Evolutionary conservation across 2,113 vertebrate genomes (phyloP).

Genomic region (Charadrius vociferus): DNA sequence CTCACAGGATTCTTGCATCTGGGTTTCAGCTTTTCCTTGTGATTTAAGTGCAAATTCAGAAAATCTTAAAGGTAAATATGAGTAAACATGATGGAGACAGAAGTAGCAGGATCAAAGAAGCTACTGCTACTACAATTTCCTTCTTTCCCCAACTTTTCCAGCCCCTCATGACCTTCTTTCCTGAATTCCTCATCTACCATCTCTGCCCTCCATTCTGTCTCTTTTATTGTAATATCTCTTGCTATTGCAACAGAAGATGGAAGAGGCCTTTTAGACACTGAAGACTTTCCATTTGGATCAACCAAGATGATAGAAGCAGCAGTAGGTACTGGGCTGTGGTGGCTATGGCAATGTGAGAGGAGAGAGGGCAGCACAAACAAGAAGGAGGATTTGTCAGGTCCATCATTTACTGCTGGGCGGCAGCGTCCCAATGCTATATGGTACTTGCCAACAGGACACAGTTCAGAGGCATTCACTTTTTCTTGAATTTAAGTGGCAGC

Average conservation of each 20-base stretch:
- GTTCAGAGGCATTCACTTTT: not conserved
- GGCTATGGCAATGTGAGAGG: not conserved
- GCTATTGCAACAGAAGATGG: not conserved
- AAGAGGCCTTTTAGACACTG: not conserved
- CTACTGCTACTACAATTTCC: not conserved
- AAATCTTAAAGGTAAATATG: not conserved
- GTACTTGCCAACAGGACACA: not conserved
- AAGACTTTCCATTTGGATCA: not conserved
- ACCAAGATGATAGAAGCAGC: not conserved
- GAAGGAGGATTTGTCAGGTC: not conserved
- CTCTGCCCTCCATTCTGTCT: not conserved
- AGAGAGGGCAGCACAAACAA: not conserved
- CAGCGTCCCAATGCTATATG: accelerated
- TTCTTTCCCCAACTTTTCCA: not conserved
- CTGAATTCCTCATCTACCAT: not conserved
- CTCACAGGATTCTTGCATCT: not conserved
- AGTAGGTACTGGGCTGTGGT: not conserved
- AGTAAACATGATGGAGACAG: not conserved
- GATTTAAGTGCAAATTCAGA: not conserved
- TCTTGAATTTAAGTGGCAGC: not conserved
- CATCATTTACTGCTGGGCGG: not conserved
- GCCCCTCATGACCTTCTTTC: not conserved
- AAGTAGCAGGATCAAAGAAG: not conserved
- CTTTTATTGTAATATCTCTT: not conserved
- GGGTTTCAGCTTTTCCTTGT: not conserved